These are phyloP conservation scores for Drosophila flavopinicola DNA, from an alignment of 2,888 invertebrate genomes.

Conservation along the genomic window DNA sequence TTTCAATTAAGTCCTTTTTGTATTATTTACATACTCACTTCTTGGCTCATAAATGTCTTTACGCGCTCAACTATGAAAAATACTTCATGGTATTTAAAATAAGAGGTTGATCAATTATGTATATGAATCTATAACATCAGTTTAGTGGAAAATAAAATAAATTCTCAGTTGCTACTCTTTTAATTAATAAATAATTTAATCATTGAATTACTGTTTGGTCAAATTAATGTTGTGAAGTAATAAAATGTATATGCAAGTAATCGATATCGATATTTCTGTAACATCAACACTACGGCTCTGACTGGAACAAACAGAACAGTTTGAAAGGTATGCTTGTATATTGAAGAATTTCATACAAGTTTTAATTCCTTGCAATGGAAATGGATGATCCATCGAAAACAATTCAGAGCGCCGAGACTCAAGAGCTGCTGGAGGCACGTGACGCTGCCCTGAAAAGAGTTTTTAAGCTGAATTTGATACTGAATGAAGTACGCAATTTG, in stretches of 20 bases:
- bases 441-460: slow-evolving; percentile 68
- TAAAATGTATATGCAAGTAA: background rate
- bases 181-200: no score
- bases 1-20: no score
- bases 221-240: no score
- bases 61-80: background rate
- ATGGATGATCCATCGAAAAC: slow-evolving; percentile 56
- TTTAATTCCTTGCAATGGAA: slow-evolving; percentile 1
- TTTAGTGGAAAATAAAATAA: no score
- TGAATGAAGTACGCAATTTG: slow-evolving; percentile 63
- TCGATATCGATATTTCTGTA: slow-evolving; percentile 16
- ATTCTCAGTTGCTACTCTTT: no score
- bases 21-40: slow-evolving; percentile 1
- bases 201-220: no score
- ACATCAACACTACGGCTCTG: slow-evolving; percentile 1
- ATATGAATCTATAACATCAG: no score
- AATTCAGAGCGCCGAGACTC: slow-evolving; percentile 67
- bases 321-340: no score
- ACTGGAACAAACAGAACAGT: background rate
- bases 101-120: background rate
- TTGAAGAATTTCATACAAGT: no score
- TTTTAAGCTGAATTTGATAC: slow-evolving; percentile 72
- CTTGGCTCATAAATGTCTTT: no score
- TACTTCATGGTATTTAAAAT: background rate
- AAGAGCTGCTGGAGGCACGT: slow-evolving; percentile 66